Evolutionary conservation across 64 coral and sea anemone genomes (phyloP).

Genomic region (Catalaphyllia jardinei): DNA sequence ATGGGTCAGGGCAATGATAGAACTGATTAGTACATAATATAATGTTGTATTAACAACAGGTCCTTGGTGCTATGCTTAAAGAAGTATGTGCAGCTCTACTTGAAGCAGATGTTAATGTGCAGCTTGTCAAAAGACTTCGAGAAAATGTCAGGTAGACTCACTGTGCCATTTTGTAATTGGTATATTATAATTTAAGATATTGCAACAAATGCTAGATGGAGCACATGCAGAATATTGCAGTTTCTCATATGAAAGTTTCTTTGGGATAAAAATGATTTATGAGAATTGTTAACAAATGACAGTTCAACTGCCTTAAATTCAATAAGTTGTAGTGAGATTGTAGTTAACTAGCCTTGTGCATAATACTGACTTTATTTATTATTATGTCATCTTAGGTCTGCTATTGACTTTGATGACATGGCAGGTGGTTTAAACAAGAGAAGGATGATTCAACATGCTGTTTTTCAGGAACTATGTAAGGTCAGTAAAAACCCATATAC

Average conservation of each 20-base stretch:
- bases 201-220: no score
- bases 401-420: slow-evolving; percentile 99
- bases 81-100: slow-evolving; percentile 95
- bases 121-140: slow-evolving; percentile 92
- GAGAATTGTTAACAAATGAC: no score
- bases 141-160: slow-evolving; percentile 97
- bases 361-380: background rate
- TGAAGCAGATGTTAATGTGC: slow-evolving; percentile 96
- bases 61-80: slow-evolving; percentile 95
- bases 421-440: slow-evolving; percentile 96
- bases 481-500: slow-evolving; percentile 1
- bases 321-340: no score
- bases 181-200: no score
- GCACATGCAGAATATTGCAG: no score
- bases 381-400: slow-evolving; percentile 58
- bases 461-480: slow-evolving; percentile 99
- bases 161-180: no score
- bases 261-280: no score
- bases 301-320: no score
- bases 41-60: slow-evolving; percentile 49
- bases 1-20: no score
- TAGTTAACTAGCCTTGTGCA: background rate
- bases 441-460: slow-evolving; percentile 98
- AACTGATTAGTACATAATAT: background rate
- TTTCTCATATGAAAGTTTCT: no score